A percentile compares a stretch with the other conserved stretches of the same genome.
phyloP scores from a whole-genome alignment of 2,888 invertebrate genomes.

The Watsonalla binaria region DNA sequence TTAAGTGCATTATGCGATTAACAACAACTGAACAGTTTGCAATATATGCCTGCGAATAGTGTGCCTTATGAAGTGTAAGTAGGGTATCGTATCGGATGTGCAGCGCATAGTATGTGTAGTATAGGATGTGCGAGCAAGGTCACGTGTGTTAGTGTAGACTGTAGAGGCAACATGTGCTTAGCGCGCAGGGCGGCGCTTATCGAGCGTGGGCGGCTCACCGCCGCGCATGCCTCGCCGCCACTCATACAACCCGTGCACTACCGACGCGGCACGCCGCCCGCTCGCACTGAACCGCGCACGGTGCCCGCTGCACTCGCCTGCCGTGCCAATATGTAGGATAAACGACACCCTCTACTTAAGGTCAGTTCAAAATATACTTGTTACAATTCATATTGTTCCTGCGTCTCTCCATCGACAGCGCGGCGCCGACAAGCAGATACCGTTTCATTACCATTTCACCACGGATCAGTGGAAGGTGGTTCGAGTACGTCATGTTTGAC shows the following conservation, averaged over 20 bases:
- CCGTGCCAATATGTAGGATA: conserved; percentile 45
- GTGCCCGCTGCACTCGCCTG: conserved; percentile 29
- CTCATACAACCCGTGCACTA: conserved; percentile 18
- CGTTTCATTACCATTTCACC: conserved; percentile 16
- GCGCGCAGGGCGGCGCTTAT: conserved; percentile 35
- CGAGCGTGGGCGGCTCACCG: conserved; percentile 63
- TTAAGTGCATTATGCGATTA: no score
- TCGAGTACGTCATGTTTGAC: conserved; percentile 48
- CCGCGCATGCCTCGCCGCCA: conserved; percentile 46
- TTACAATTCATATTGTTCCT: conserved; percentile 3
- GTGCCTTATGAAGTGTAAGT: no score
- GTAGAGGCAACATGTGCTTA: background rate
- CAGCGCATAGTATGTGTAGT: background rate
- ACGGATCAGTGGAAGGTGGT: conserved; percentile 27
- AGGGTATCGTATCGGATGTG: no score
- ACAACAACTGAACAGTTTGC: no score
- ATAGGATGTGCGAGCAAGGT: background rate
- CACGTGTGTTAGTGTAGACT: background rate
- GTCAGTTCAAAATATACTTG: conserved; percentile 26
- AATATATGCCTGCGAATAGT: no score
- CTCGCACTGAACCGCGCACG: conserved; percentile 33
- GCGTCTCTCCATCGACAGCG: conserved; percentile 1
- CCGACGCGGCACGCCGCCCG: conserved; percentile 25
- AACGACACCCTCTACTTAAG: conserved; percentile 38
- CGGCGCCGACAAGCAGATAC: conserved; percentile 2